A percentile compares a stretch with the other conserved stretches of the same genome.
These are phyloP conservation scores for Drosophila orena DNA, from an alignment of 1,140 invertebrate genomes.

Conservation along the genomic window DNA sequence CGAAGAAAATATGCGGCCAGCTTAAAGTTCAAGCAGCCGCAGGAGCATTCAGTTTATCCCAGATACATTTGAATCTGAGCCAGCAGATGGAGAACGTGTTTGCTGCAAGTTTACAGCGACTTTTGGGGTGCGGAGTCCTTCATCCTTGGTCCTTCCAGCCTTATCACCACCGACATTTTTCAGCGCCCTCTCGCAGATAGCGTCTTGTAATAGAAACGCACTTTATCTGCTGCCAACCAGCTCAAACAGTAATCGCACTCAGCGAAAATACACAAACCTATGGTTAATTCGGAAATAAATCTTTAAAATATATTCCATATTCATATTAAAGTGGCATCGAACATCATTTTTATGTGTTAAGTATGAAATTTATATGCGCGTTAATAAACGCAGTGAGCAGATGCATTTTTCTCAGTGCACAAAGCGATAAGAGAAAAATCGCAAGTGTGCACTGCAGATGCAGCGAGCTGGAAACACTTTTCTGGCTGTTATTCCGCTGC, in stretches of 20 bases:
- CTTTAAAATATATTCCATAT: neutral
- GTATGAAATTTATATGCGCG: no score
- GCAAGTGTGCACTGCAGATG: conserved; percentile 29
- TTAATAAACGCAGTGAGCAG: no score
- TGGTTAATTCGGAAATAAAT: neutral
- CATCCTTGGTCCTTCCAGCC: conserved; percentile 9
- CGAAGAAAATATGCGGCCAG: conserved; percentile 2
- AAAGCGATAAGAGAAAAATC: neutral
- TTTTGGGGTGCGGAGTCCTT: conserved; percentile 3
- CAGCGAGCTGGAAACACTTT: conserved; percentile 50
- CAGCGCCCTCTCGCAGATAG: conserved; percentile 37
- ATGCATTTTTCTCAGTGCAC: neutral
- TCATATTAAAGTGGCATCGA: no score
- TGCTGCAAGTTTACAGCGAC: conserved; percentile 24
- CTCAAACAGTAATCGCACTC: conserved; percentile 18
- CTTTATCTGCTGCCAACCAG: conserved; percentile 50
- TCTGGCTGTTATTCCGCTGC: conserved; percentile 30
- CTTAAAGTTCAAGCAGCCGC: conserved; percentile 38
- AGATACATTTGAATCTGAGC: conserved; percentile 41
- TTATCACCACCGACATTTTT: conserved; percentile 45
- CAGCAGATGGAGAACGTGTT: conserved; percentile 43
- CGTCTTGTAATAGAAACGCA: conserved; percentile 43
- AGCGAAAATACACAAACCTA: neutral
- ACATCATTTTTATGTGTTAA: no score
- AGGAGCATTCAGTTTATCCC: conserved; percentile 15